Conservation (phyloP, 2,888 invertebrate species). For the Aphodius granarius region DNA sequence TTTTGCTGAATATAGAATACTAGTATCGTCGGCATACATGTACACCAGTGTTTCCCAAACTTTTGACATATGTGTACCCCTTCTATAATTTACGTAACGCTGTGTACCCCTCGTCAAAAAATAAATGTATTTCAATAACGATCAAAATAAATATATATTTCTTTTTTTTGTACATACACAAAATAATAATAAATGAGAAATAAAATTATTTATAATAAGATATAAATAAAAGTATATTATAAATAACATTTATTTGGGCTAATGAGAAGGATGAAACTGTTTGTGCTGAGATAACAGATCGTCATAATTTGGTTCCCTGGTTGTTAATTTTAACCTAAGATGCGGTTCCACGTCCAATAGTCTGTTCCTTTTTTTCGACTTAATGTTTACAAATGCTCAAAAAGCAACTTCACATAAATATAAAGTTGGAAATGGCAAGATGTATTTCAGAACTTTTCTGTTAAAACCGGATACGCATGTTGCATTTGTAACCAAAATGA, state of each 20-base stretch:
- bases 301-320: slow-evolving; percentile 7
- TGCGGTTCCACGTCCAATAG: slow-evolving; percentile 18
- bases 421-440: slow-evolving; percentile 16
- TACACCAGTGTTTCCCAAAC: slow-evolving; percentile 19
- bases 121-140: slow-evolving; percentile 21
- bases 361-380: slow-evolving; percentile 12
- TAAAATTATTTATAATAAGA: too few relatives aligned
- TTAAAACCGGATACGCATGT: neutral
- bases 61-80: slow-evolving; percentile 18
- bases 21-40: too few relatives aligned
- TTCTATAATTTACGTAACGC: slow-evolving; percentile 7
- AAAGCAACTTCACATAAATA: slow-evolving; percentile 20
- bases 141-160: too few relatives aligned
- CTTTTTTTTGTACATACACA: slow-evolving; percentile 7
- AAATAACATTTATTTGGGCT: too few relatives aligned
- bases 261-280: too few relatives aligned
- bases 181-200: too few relatives aligned
- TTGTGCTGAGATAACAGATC: too few relatives aligned
- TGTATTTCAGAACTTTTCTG: slow-evolving; percentile 8
- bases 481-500: neutral
- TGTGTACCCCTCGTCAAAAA: slow-evolving; percentile 18
- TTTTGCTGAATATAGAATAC: too few relatives aligned
- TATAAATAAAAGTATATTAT: too few relatives aligned
- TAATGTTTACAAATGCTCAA: too few relatives aligned
- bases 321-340: slow-evolving; percentile 21